Evolutionary conservation across 2,113 vertebrate genomes (phyloP).

Genomic region (Hydrochoerus hydrochaeris): DNA sequence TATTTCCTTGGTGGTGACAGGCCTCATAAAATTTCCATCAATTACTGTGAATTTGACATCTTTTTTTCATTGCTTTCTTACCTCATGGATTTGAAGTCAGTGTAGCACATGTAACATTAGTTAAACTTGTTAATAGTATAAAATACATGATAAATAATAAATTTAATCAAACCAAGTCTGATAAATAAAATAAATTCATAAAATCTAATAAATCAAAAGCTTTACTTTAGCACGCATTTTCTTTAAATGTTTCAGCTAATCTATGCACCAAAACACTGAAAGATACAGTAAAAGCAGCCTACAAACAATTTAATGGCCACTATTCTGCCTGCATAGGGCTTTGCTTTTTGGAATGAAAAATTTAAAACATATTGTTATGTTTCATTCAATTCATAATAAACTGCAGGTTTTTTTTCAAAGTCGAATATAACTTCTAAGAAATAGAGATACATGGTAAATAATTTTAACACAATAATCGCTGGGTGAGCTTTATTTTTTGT

Average conservation of each 20-base stretch:
- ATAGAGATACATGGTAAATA: not conserved
- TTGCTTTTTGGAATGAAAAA: not conserved
- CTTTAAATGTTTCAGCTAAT: not conserved
- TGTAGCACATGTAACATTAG: not conserved
- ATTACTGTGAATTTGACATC: not conserved
- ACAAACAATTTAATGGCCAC: not conserved
- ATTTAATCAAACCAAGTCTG: slow-evolving; percentile 24
- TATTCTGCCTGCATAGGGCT: not conserved
- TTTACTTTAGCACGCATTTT: not conserved
- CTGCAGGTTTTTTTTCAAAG: not conserved
- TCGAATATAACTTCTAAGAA: slow-evolving; percentile 36
- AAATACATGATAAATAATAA: not conserved
- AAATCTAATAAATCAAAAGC: not conserved
- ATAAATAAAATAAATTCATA: not conserved
- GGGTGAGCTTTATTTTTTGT: not conserved
- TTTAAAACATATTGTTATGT: not conserved
- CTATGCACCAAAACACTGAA: not conserved
- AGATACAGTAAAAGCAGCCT: not conserved
- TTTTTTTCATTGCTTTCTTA: not conserved
- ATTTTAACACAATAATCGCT: not conserved
- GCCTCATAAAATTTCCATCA: not conserved
- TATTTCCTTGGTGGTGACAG: not conserved
- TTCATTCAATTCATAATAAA: not conserved
- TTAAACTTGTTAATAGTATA: not conserved
- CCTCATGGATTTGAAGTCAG: slow-evolving; percentile 22